These are phyloP conservation scores for Aporrectodea caliginosa DNA, from an alignment of 1,140 invertebrate species.

Conservation along the genomic window DNA sequence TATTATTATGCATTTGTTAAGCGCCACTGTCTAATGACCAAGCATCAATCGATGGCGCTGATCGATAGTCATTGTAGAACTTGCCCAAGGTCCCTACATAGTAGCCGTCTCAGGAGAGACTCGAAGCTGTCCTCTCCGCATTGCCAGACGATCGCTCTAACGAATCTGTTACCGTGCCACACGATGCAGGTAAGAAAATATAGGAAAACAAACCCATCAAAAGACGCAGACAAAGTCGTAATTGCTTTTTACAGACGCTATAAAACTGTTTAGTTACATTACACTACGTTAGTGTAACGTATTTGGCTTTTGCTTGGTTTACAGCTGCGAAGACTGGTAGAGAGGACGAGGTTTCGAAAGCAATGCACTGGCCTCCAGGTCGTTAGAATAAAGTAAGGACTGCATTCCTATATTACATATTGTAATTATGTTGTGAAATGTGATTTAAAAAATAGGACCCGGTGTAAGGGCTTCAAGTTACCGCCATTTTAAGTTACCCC, in stretches of 20 bases:
- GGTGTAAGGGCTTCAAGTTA: neutral
- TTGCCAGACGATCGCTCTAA: neutral
- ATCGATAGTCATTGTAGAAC: too few relatives aligned
- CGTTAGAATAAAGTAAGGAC: neutral
- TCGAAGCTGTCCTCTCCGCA: neutral
- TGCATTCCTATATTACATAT: too few relatives aligned
- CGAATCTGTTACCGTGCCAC: too few relatives aligned
- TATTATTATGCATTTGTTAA: too few relatives aligned
- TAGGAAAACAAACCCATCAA: neutral
- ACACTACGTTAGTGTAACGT: neutral
- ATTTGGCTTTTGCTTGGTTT: neutral
- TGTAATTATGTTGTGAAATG: neutral
- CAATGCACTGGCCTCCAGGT: neutral
- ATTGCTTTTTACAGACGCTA: neutral
- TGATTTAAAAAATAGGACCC: neutral
- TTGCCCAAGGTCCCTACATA: too few relatives aligned
- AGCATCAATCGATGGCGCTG: too few relatives aligned
- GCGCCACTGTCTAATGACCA: too few relatives aligned
- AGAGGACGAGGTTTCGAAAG: neutral
- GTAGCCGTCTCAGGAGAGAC: too few relatives aligned
- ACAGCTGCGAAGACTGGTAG: neutral
- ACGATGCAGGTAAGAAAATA: too few relatives aligned
- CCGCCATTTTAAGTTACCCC: neutral
- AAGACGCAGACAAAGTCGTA: neutral
- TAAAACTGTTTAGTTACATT: neutral